Evolutionary conservation across 1,140 invertebrate species (phyloP).

Genomic region (Brachionus asplanchnoidis): DNA sequence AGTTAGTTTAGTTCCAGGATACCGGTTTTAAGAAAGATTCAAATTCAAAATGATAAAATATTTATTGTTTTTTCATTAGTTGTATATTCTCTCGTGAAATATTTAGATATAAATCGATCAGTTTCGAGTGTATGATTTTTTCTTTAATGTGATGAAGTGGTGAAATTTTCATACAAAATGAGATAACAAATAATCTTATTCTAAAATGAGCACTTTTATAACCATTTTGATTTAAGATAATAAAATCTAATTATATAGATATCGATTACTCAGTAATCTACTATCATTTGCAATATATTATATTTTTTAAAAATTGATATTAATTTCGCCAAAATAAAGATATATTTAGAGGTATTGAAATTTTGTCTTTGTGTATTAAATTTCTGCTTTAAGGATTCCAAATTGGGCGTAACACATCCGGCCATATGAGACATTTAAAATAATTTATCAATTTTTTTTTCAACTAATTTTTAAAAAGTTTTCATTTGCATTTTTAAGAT

Average conservation of each 20-base stretch:
- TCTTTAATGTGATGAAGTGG: not conserved
- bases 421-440: not conserved
- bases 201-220: not conserved
- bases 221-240: not conserved
- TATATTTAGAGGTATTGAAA: not conserved
- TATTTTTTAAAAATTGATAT: not conserved
- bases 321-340: not conserved
- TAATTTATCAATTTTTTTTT: not conserved
- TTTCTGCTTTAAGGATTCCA: not conserved
- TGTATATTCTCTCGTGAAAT: slow-evolving; percentile 1
- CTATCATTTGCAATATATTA: not conserved
- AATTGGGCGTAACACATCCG: too few species aligned
- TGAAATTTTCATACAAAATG: not conserved
- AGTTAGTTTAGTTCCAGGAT: not conserved
- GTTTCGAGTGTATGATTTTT: not conserved
- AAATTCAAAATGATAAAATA: slow-evolving; percentile 6
- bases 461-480: not conserved
- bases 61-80: slow-evolving; percentile 22
- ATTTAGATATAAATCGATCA: not conserved
- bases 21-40: not conserved
- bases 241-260: not conserved
- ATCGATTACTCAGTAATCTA: not conserved
- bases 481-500: too few species aligned
- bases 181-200: not conserved
- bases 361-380: not conserved